These are phyloP conservation scores for Tetragnatha versicolor DNA, from an alignment of 1,140 invertebrate genomes.

Conservation along the genomic window DNA sequence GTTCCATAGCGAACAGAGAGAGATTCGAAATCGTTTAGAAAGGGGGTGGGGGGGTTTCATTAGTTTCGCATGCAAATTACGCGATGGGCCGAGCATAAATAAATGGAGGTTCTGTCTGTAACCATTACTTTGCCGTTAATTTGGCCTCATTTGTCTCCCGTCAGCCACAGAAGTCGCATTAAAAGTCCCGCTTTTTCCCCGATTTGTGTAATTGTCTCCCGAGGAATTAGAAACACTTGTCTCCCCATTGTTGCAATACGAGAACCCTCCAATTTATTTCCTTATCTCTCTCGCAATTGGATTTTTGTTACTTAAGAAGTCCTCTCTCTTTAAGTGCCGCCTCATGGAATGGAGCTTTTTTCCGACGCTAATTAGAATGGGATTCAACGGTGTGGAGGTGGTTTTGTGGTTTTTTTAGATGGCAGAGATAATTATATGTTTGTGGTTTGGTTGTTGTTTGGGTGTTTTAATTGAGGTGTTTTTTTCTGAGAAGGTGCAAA, in stretches of 20 bases:
- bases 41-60: slow-evolving; percentile 48
- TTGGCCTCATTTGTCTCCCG: slow-evolving; percentile 51
- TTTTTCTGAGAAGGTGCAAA: too few relatives aligned
- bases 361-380: too few relatives aligned
- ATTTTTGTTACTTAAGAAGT: too few relatives aligned
- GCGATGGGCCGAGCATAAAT: slow-evolving; percentile 48
- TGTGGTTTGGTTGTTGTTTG: too few relatives aligned
- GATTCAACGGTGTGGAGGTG: too few relatives aligned
- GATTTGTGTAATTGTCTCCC: slow-evolving; percentile 51
- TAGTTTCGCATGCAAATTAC: slow-evolving; percentile 56
- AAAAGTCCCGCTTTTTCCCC: slow-evolving; percentile 52
- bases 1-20: slow-evolving; percentile 1
- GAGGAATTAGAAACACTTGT: slow-evolving; percentile 53
- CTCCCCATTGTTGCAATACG: slow-evolving; percentile 35
- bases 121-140: slow-evolving; percentile 56
- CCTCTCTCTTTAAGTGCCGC: too few relatives aligned
- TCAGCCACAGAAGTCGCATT: slow-evolving; percentile 50
- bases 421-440: too few relatives aligned
- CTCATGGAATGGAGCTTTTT: too few relatives aligned
- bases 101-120: slow-evolving; percentile 49
- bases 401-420: too few relatives aligned
- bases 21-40: slow-evolving; percentile 52
- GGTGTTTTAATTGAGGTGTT: too few relatives aligned
- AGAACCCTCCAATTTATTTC: slow-evolving; percentile 31
- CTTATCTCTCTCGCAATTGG: neutral